Evolutionary conservation across 2,113 vertebrate genomes (phyloP).

Genomic region (Willisornis vidua): DNA sequence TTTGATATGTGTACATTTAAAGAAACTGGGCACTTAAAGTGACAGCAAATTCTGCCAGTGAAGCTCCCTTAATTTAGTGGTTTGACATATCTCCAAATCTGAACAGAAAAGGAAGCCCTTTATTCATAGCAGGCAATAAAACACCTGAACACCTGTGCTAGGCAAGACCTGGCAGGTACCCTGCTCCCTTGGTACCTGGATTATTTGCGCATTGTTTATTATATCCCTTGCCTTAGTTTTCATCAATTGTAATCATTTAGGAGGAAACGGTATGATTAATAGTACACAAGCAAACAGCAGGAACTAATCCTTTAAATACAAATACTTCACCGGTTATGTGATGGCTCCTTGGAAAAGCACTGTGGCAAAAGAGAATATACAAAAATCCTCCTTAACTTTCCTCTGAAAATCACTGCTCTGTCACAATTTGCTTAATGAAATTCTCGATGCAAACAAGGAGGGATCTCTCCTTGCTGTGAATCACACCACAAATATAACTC

Average conservation of each 20-base stretch:
- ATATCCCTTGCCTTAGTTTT: conserved; percentile 71
- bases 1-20: not conserved
- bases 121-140: conserved; percentile 39
- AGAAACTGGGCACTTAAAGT: conserved; percentile 34
- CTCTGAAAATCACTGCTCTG: conserved; percentile 23
- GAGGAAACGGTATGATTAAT: conserved; percentile 73
- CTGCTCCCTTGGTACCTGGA: conserved; percentile 45
- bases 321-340: conserved; percentile 49
- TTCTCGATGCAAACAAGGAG: not conserved
- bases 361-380: not conserved
- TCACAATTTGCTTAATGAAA: not conserved
- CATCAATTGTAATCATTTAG: conserved; percentile 77
- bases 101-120: conserved; percentile 31
- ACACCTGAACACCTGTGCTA: conserved; percentile 54
- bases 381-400: conserved; percentile 18
- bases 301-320: conserved; percentile 80
- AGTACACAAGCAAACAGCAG: conserved; percentile 76
- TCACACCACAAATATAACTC: not conserved
- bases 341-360: conserved; percentile 53
- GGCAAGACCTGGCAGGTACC: conserved; percentile 64
- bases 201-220: conserved; percentile 68
- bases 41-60: not conserved
- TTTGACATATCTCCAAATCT: conserved; percentile 46
- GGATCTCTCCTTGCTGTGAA: not conserved
- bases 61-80: conserved; percentile 22